Conservation (phyloP, 92 coral and sea anemone species). For the Scolanthus callimorphus region DNA sequence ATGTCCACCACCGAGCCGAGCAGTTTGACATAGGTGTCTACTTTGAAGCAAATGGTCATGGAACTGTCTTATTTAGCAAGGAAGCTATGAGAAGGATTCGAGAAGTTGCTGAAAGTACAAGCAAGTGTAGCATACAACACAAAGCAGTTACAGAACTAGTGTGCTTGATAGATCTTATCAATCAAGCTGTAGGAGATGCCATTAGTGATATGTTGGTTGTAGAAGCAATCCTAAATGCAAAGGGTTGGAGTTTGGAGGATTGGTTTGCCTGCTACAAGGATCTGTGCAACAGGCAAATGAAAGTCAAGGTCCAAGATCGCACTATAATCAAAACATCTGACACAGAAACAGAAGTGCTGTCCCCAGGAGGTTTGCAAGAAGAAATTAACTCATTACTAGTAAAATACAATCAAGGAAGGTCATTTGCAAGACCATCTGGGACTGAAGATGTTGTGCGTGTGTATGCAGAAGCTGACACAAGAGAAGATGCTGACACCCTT, state of each 20-base stretch:
- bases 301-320: slow-evolving; percentile 87
- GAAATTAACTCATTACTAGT: slow-evolving; percentile 75
- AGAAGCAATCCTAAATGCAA: slow-evolving; percentile 79
- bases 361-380: slow-evolving; percentile 83
- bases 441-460: slow-evolving; percentile 98
- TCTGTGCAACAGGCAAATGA: slow-evolving; percentile 83
- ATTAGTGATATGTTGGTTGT: slow-evolving; percentile 93
- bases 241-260: slow-evolving; percentile 67
- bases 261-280: slow-evolving; percentile 83
- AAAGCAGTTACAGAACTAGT: slow-evolving; percentile 65
- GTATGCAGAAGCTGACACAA: slow-evolving; percentile 86
- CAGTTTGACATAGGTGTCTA: slow-evolving; percentile 94
- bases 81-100: slow-evolving; percentile 59
- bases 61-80: slow-evolving; percentile 76
- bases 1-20: slow-evolving; percentile 89
- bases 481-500: slow-evolving; percentile 79
- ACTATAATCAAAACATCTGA: slow-evolving; percentile 84
- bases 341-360: slow-evolving; percentile 68
- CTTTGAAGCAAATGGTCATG: slow-evolving; percentile 99
- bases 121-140: slow-evolving; percentile 38
- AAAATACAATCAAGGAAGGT: slow-evolving; percentile 64
- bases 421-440: slow-evolving; percentile 99
- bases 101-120: slow-evolving; percentile 38
- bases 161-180: slow-evolving; percentile 74
- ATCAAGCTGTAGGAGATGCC: slow-evolving; percentile 98